These are phyloP conservation scores for Monochamus saltuarius DNA, from an alignment of 1,140 invertebrate species.

Conservation along the genomic window DNA sequence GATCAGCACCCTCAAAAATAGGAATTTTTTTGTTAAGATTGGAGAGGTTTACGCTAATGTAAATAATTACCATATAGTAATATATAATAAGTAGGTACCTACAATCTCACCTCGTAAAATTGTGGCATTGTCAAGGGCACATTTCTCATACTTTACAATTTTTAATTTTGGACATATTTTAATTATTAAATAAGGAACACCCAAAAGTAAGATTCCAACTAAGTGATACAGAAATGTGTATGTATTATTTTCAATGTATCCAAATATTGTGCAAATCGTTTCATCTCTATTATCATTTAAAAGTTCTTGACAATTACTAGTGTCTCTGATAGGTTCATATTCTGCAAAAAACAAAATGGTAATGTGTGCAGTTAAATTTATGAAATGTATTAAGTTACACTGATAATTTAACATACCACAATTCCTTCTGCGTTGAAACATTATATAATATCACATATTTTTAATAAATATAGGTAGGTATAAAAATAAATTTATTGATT, in stretches of 20 bases:
- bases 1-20: no score
- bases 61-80: no score
- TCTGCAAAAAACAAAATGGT: slow-evolving; percentile 20
- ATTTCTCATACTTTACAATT: slow-evolving; percentile 55
- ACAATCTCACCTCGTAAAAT: slow-evolving; percentile 54
- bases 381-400: not conserved
- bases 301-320: slow-evolving; percentile 22
- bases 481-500: not conserved
- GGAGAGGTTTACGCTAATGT: no score
- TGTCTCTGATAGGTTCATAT: slow-evolving; percentile 34
- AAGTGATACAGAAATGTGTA: slow-evolving; percentile 53
- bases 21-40: no score
- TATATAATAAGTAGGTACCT: not conserved
- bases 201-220: slow-evolving; percentile 52
- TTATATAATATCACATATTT: no score
- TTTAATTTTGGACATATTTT: slow-evolving; percentile 55
- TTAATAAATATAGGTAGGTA: not conserved
- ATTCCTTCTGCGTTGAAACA: no score
- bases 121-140: slow-evolving; percentile 55
- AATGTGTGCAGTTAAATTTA: not conserved
- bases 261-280: slow-evolving; percentile 53
- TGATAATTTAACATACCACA: not conserved
- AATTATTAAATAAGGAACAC: slow-evolving; percentile 56
- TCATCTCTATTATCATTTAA: slow-evolving; percentile 49
- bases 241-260: slow-evolving; percentile 53